Evolutionary conservation across 2,888 invertebrate species (phyloP).

Genomic region (Polia nebulosa): DNA sequence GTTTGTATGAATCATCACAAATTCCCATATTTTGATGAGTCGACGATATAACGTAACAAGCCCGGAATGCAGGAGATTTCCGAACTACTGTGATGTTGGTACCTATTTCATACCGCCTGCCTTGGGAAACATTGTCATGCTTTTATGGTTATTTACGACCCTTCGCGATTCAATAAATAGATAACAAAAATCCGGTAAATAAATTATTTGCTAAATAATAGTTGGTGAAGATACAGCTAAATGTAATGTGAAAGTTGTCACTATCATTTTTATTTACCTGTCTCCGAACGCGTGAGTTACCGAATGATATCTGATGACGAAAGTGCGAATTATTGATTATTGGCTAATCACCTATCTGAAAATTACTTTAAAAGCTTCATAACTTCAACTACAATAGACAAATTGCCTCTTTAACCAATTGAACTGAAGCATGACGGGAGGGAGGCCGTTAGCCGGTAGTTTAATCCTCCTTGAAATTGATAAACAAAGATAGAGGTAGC

Average conservation of each 20-base stretch:
- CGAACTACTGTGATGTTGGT: neutral
- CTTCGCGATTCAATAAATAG: neutral
- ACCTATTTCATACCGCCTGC: neutral
- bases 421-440: constrained; percentile 34
- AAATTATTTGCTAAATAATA: neutral
- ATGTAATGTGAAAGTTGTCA: too few species aligned
- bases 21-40: constrained; percentile 19
- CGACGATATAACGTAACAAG: neutral
- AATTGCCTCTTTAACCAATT: constrained; percentile 37
- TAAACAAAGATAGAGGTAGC: constrained; percentile 20
- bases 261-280: too few species aligned
- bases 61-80: constrained; percentile 8
- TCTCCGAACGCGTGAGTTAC: neutral
- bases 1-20: constrained; percentile 33
- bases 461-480: constrained; percentile 27
- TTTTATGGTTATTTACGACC: neutral
- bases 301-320: neutral
- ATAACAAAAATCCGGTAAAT: neutral
- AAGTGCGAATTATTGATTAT: neutral
- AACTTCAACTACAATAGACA: constrained; percentile 3
- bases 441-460: constrained; percentile 18
- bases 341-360: neutral
- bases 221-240: neutral
- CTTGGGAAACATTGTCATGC: neutral
- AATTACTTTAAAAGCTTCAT: neutral